Base-by-base conservation (phyloP, 2,113 vertebrate genomes). In the human region DNA sequence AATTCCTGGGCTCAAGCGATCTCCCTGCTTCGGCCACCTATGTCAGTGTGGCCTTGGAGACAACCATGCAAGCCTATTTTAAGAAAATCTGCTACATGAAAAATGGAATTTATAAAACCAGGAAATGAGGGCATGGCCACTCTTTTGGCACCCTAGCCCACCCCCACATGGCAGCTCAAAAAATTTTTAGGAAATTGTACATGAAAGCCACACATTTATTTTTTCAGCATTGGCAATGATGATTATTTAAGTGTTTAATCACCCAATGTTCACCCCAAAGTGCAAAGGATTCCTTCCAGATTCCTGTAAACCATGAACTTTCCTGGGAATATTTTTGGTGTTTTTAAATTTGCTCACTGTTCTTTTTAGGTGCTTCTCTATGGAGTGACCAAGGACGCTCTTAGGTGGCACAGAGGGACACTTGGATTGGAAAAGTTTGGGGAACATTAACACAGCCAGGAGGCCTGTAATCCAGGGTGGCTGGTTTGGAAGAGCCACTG, bases 201-300 rank as follows among this genome's bases (percentile, higher is more conserved):
- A 22, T 70, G 66, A 81, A 73, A 85, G 8, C 89, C 25, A 61
- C 4, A 16, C 10, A 1, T 50, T 66, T 64, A 8, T 57, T 57
- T 64, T 43, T 25, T 75, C 40, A 16, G 30, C 30, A 30, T 83
- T 96, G 80, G 66, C 3, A 7, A 27, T 7, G 27, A 70, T 95
- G 93, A 81, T 90, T 84, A 94, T 97, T 94, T 95, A 84, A 89
- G 73, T 88, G 66, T 90, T 96, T 95, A 94, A 90, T 94, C 84
- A 93, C 55, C 72, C 79, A 52, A 0, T 79, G n/a, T 90, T 95
- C 89, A 79, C 73, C 45, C 48, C 2, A 61, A 97, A 91, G 48
- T 89, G 61, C 2, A 70, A 94, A 70, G 13, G 35, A 75, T 32
- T 80, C 38, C 17, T 93, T 87, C 8, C 13, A 43, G 84, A 25